Evolutionary conservation across 1,140 invertebrate genomes (phyloP).

Genomic region (Lepidostoma basale): DNA sequence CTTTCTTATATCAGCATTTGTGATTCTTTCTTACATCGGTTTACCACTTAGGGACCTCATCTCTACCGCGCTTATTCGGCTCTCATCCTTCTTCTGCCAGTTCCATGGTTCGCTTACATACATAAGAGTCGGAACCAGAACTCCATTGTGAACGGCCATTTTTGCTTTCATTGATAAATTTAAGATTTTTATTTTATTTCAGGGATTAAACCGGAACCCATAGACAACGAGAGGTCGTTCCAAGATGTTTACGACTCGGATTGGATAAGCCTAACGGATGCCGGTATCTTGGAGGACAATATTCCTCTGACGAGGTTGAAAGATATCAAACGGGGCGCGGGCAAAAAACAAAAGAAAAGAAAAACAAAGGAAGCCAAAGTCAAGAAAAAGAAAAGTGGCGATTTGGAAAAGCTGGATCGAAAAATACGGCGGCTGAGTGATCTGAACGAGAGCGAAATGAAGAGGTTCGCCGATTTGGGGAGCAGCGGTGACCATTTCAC

Average conservation of each 20-base stretch:
- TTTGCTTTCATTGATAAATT: not conserved
- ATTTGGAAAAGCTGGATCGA: slow-evolving; percentile 1
- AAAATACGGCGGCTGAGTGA: not conserved
- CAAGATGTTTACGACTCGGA: not conserved
- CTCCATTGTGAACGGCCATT: not conserved
- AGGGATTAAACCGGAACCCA: slow-evolving; percentile 17
- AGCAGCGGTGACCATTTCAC: too few relatives aligned
- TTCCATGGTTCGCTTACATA: too few relatives aligned
- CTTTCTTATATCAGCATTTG: too few relatives aligned
- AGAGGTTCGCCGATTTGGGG: not conserved
- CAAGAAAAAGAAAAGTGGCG: slow-evolving; percentile 3
- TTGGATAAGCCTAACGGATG: slow-evolving; percentile 1
- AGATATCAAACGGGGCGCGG: not conserved
- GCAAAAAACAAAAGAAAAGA: slow-evolving; percentile 19
- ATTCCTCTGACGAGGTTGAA: slow-evolving; percentile 11
- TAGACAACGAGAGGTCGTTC: not conserved
- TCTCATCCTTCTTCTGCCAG: too few relatives aligned
- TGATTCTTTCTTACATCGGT: not conserved
- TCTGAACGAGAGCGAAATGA: not conserved
- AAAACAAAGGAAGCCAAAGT: not conserved
- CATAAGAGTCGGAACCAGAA: not conserved
- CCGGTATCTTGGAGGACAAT: slow-evolving; percentile 21
- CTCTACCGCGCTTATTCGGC: too few relatives aligned
- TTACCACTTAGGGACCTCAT: too few relatives aligned
- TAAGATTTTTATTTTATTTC: slow-evolving; percentile 7